Percentiles rank a stretch among this genome's conserved stretches.
Evolutionary conservation across 2,797 vertebrate species (phyloP).

Genomic region (Jordanella pulchra): DNA sequence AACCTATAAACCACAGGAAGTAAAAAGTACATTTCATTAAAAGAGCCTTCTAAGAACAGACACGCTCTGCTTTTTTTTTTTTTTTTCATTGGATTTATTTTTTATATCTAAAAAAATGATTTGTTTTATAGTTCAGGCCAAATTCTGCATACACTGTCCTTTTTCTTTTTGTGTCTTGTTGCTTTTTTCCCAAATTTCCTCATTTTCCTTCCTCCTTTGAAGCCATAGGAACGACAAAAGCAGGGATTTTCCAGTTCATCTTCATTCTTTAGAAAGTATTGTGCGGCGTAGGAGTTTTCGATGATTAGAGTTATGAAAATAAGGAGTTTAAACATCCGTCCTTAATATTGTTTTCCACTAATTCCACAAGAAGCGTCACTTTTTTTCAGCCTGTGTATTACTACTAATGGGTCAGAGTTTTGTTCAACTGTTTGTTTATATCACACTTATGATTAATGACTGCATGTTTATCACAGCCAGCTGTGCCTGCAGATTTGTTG

Average conservation of each 20-base stretch:
- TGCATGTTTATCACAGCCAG: conserved; percentile 42
- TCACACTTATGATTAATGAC: conserved; percentile 46
- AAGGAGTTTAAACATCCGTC: background rate
- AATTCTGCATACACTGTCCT: too few species aligned
- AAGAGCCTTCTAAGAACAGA: background rate
- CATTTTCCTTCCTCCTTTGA: background rate
- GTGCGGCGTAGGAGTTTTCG: conserved; percentile 1
- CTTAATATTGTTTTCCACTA: conserved; percentile 17
- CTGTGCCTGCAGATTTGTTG: conserved; percentile 37
- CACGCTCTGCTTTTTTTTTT: conserved; percentile 9
- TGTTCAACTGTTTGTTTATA: background rate
- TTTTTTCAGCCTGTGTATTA: background rate
- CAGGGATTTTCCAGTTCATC: conserved; percentile 14
- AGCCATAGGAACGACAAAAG: conserved; percentile 10
- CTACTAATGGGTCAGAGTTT: background rate
- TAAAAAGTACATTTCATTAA: conserved; percentile 12
- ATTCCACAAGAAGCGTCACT: conserved; percentile 1
- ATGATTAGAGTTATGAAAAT: conserved; percentile 5
- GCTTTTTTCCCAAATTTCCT: conserved; percentile 21
- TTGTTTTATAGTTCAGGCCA: background rate
- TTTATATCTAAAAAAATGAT: conserved; percentile 60
- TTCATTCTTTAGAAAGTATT: background rate
- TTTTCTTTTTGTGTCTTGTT: background rate
- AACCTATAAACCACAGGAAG: background rate
- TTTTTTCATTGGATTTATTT: conserved; percentile 30